Evolutionary conservation across 37 sponge, comb jelly and placozoan genomes (phyloP), one percentile per base, ranked within the genome.

Genomic region (Ianthella basta): DNA sequence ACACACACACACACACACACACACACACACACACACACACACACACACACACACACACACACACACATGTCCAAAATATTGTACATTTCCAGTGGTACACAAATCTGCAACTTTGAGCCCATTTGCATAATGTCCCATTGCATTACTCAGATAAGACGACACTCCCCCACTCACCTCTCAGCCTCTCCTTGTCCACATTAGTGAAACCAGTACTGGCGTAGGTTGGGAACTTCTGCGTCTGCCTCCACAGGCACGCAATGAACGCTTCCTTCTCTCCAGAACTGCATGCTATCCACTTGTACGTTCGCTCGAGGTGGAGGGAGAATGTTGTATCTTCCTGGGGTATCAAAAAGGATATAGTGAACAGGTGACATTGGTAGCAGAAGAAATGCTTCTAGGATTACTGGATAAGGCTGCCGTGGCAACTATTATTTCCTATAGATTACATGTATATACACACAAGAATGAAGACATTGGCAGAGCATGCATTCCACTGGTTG

Each of bases 231-330:
- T 66, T 38, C 89, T 88, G 54, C 41, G 59, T 24, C 59, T 35
- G 53, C 70, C 85, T 95, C 80, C 83, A 95, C n/a, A 95, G 65
- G 21, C 79, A 80, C 0, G 73, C 23, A 20, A 95, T 86, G 60
- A 95, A 95, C 0, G 84, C 38, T 15, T 88, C 90, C 87, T 95
- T 95, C 79, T 95, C 94, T 20, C 50, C 80, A 10, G 90, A 85
- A 79, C 57, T 88, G 73, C 64, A 70, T 1, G 94, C 94, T 32
- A 77, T 65, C 96, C 96, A 95, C 50, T 90, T 93, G 77, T 78
- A 95, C 6, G 55, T 61, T 60, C 88, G 90, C 16, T 95, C 94
- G 60, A 95, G 88, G 40, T 89, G 91, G 20, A 95, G 89, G 8
- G 78, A 75, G 54, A 75, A 75, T 6, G 53, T 75, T 1, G 78